Conservation (phyloP, 2,113 vertebrate genomes). For the Mobula birostris region DNA sequence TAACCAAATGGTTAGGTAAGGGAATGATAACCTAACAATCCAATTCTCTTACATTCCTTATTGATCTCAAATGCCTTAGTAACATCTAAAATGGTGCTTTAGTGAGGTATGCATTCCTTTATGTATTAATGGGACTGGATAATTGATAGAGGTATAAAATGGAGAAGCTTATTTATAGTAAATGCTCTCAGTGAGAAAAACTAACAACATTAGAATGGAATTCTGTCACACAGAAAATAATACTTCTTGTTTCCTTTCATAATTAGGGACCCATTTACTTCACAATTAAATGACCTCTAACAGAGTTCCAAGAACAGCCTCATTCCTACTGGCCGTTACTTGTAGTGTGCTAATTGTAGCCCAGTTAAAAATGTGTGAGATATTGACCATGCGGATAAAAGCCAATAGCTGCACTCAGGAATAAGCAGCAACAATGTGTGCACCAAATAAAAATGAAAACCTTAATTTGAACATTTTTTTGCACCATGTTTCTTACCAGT, state of each 20-base stretch:
- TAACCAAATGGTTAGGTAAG: background rate
- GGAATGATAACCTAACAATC: background rate
- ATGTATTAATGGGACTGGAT: background rate
- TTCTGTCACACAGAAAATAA: background rate
- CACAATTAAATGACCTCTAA: background rate
- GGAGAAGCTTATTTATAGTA: background rate
- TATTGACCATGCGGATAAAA: background rate
- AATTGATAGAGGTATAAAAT: background rate
- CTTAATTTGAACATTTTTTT: background rate
- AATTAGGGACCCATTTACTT: background rate
- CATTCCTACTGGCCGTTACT: background rate
- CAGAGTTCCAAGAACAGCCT: no score
- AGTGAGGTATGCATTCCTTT: background rate
- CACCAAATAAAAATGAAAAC: background rate
- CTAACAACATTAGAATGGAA: background rate
- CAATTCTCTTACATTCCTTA: background rate
- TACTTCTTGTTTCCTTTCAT: background rate
- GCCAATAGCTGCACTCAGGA: background rate
- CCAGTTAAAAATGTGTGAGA: background rate
- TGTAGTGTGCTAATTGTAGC: background rate
- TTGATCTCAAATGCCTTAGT: background rate
- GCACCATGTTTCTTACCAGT: slow-evolving; percentile 58
- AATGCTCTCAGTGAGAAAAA: background rate
- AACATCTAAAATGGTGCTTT: background rate
- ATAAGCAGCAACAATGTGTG: background rate